Base-by-base conservation (phyloP, 2,797 vertebrate genomes). In the Siniperca scherzeri region DNA sequence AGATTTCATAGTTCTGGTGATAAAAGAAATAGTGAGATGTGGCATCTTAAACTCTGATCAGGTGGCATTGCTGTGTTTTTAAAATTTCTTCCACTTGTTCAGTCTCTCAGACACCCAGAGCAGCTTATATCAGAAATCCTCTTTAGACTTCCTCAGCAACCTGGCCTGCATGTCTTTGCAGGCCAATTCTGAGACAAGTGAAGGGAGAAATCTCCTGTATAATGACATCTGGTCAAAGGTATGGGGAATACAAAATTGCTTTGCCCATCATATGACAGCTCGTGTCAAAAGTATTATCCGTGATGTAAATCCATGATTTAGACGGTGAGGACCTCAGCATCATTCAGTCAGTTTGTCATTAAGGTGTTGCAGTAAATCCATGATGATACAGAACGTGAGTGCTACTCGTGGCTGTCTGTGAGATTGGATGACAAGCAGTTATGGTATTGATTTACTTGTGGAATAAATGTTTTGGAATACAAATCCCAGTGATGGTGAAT, bases 171-270 rank as follows among this genome's bases (percentile, higher is more conserved):
- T 50, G 59, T 70, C 55, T 86, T 89, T 30, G 30, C 30, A 30
- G 30, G 30, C 30, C 88, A 68, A 69, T 81, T 74, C 55, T 36
- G 36, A 79, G 82, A 71, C 36, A 66, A 80, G 85, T 2, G 14
- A 36, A 69, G 62, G 44, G 36, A 67, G 36, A 78, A 77, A 88
- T 69, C 22, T 69, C 62, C 52, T 25, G 65, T 76, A 89, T 87
- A 87, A 91, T 87, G 67, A 85, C 75, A 73, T 83, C 25, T 62
- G 77, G 80, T 80, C 80, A 82, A 85, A 88, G 83, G 84, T 81
- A 74, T 14, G 4, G 19, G 25, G 60, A 70, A 83, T 44, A 48
- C 27, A 61, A 77, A 83, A 86, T 87, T 76, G 68, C 80, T 82
- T 84, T 68, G 5, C 66, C 73, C 7, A 19, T 73, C 74, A 52